Evolutionary conservation across 35 echinoderm and acorn worm genomes (phyloP), one percentile per base, ranked within the genome.

Genomic region (Amphiura filiformis): DNA sequence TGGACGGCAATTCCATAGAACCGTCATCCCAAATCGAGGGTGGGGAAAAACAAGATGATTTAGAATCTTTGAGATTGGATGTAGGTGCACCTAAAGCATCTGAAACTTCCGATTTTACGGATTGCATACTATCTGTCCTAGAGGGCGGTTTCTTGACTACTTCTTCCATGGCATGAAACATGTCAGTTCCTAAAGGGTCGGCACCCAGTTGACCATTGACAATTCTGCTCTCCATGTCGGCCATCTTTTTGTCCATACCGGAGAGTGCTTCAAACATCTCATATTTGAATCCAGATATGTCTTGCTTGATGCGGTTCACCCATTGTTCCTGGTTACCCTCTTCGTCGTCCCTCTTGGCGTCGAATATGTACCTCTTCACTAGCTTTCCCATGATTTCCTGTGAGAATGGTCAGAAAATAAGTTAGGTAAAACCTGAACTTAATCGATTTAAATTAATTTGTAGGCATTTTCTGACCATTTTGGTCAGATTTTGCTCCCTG

Each of bases 191-290:
- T 17, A 95, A 64, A 37, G 37, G 35, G 7, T 52, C 44, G 34
- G 84, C 57, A 28, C 36, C 84, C 1, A 57, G 75, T 20, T 39
- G 75, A 36, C 96, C 92, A 75, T 94, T 91, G 75, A 84, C 86
- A 37, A 98, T 94, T 77, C 91, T 84, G 9, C 82, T 70, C 70
- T 98, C 92, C 92, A 98, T 94, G 44, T 98, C 92, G 34, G 82
- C 86, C 89, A 98, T 98, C 83, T 94, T 94, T 35, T 86, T 88
- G 39, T 98, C 96, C 96, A 98, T 98, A 31, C 93, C 96, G 47
- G 92, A 89, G 30, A 98, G 84, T 23, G 96, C 96, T 84, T 98
- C 96, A 82, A 98, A 98, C 96, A 98, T 98, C 79, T 98, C 96
- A 65, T 98, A 98, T 83, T 98, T 98, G 89, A 98, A 98, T 39